Evolutionary conservation across 2,888 invertebrate species (phyloP).

Genomic region (Drosophila lutescens): DNA sequence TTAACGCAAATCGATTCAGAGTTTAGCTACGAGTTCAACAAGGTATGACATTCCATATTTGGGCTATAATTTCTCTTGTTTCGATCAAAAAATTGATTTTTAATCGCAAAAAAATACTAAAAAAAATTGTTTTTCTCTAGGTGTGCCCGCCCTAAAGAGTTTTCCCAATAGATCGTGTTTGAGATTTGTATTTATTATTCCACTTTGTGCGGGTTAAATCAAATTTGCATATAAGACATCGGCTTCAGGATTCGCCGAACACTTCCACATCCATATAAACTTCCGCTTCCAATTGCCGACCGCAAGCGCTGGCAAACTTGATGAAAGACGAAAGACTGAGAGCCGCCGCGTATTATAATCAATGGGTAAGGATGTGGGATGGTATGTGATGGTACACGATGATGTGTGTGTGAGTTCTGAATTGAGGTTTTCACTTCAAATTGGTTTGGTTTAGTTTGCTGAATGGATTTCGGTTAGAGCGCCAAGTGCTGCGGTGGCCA

Average conservation of each 20-base stretch:
- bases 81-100: no score
- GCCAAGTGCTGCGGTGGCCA: constrained; percentile 44
- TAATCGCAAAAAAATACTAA: no score
- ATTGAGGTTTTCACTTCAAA: constrained; percentile 58
- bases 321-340: constrained; percentile 55
- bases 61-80: no score
- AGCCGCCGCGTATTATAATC: constrained; percentile 52
- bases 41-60: no score
- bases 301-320: constrained; percentile 29
- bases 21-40: no score
- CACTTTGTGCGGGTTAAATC: constrained; percentile 56
- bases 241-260: constrained; percentile 15
- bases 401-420: constrained; percentile 25
- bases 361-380: constrained; percentile 25
- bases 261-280: background rate
- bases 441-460: constrained; percentile 61
- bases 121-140: background rate
- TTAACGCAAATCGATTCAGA: no score
- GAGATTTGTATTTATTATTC: constrained; percentile 57
- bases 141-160: constrained; percentile 4
- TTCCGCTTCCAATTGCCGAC: background rate
- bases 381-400: no score
- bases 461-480: constrained; percentile 57
- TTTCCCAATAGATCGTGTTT: constrained; percentile 38
- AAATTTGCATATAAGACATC: constrained; percentile 57